Conservation (phyloP, 64 coral and sea anemone species). For the Montipora capricornis region DNA sequence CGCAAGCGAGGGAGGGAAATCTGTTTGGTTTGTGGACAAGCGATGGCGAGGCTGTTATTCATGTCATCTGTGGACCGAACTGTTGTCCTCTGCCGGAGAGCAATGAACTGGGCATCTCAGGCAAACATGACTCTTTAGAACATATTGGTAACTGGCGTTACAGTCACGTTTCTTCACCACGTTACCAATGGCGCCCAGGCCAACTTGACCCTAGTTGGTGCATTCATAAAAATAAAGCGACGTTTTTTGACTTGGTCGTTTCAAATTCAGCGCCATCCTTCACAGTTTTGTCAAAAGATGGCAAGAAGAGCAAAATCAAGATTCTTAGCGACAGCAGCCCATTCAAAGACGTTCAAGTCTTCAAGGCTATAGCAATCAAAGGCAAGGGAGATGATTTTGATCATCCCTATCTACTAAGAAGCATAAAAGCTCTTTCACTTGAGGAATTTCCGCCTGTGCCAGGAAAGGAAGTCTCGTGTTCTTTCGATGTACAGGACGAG, state of each 20-base stretch:
- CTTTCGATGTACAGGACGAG: background rate
- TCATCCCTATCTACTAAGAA: too few species aligned
- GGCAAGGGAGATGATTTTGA: background rate
- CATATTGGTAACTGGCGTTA: constrained; percentile 36
- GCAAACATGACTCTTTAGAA: background rate
- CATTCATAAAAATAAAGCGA: background rate
- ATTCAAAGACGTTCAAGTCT: background rate
- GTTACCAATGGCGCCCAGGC: too few species aligned
- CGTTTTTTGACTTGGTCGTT: background rate
- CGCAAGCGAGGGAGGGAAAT: constrained; percentile 1
- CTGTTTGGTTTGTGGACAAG: constrained; percentile 81
- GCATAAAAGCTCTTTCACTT: background rate
- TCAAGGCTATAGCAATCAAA: background rate
- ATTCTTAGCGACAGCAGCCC: background rate
- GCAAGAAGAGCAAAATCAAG: background rate
- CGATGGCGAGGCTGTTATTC: constrained; percentile 71
- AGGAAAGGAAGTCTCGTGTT: background rate
- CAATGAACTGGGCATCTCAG: too few species aligned
- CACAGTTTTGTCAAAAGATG: background rate
- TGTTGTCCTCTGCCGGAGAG: background rate
- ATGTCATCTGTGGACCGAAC: constrained; percentile 32
- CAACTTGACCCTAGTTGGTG: background rate
- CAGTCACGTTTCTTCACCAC: background rate
- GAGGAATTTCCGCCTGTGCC: too few species aligned
- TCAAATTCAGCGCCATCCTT: background rate